Conservation (phyloP, 2,797 vertebrate species). For the Poecilia velifera region DNA sequence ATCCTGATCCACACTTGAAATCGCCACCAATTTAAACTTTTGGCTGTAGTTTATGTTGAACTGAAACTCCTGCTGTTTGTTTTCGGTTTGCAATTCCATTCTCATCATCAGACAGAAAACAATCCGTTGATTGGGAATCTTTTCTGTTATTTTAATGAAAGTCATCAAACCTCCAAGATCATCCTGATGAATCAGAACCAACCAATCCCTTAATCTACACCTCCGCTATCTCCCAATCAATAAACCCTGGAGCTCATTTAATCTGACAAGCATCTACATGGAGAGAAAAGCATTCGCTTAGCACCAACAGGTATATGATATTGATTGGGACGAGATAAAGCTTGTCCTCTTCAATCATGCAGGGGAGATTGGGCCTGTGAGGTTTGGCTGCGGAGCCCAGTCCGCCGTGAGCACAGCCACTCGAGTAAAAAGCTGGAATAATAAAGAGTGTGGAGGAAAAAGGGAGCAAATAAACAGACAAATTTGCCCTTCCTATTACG, state of each 20-base stretch:
- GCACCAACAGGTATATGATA: constrained; percentile 78
- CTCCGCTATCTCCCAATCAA: constrained; percentile 84
- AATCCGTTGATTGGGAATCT: constrained; percentile 8
- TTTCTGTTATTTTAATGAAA: constrained; percentile 15
- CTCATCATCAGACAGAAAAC: background rate
- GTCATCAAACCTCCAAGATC: constrained; percentile 7
- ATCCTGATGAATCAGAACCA: constrained; percentile 57
- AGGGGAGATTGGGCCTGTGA: constrained; percentile 69
- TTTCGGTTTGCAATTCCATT: background rate
- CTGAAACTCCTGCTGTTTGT: background rate
- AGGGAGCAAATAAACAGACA: constrained; percentile 61
- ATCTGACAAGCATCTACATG: constrained; percentile 83
- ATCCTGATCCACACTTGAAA: background rate
- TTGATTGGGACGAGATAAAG: constrained; percentile 78
- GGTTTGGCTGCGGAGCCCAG: constrained; percentile 65
- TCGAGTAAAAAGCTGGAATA: constrained; percentile 60
- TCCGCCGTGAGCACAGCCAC: constrained; percentile 59
- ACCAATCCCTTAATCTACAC: constrained; percentile 73
- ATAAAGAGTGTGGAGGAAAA: constrained; percentile 53
- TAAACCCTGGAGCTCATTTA: constrained; percentile 77
- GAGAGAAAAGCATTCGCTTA: constrained; percentile 79
- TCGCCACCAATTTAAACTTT: background rate
- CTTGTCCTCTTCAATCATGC: constrained; percentile 79
- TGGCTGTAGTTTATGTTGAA: background rate
- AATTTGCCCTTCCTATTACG: constrained; percentile 50